These are phyloP conservation scores for Eilema depressum DNA, from an alignment of 2,888 invertebrate species.

Conservation along the genomic window DNA sequence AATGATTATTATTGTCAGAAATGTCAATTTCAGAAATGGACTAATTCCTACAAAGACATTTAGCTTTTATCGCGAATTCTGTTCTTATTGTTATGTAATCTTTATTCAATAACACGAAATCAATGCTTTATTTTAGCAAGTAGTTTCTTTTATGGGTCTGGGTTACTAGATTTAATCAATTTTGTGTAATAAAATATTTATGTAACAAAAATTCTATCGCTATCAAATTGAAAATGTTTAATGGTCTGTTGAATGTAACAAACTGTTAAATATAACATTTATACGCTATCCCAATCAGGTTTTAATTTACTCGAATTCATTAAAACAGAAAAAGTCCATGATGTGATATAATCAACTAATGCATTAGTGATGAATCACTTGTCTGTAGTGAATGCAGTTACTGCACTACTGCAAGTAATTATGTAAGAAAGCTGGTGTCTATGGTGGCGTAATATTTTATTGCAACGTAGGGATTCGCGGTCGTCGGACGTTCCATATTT, in stretches of 20 bases:
- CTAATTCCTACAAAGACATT: too few species aligned
- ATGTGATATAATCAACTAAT: conserved; percentile 22
- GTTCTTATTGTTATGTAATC: too few species aligned
- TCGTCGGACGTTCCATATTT: conserved; percentile 52
- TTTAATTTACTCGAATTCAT: neutral
- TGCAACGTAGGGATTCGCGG: conserved; percentile 65
- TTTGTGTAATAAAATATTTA: conserved; percentile 7
- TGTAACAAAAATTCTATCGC: neutral
- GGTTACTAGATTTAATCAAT: conserved; percentile 3
- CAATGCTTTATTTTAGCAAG: neutral
- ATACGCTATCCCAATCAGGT: neutral
- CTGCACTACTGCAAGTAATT: conserved; percentile 51
- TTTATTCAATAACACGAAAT: neutral
- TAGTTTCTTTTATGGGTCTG: conserved; percentile 3
- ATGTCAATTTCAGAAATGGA: too few species aligned
- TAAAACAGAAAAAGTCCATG: neutral
- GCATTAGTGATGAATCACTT: conserved; percentile 28
- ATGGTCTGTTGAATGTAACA: neutral
- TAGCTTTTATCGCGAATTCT: too few species aligned
- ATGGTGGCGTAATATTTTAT: conserved; percentile 57
- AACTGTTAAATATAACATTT: neutral
- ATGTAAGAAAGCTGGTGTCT: conserved; percentile 47
- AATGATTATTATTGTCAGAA: too few species aligned
- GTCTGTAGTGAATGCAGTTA: conserved; percentile 31
- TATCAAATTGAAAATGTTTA: neutral